Evolutionary conservation across 2,113 vertebrate genomes (phyloP), one percentile per base, ranked within the genome.

Genomic region (Lampris megalopsis): DNA sequence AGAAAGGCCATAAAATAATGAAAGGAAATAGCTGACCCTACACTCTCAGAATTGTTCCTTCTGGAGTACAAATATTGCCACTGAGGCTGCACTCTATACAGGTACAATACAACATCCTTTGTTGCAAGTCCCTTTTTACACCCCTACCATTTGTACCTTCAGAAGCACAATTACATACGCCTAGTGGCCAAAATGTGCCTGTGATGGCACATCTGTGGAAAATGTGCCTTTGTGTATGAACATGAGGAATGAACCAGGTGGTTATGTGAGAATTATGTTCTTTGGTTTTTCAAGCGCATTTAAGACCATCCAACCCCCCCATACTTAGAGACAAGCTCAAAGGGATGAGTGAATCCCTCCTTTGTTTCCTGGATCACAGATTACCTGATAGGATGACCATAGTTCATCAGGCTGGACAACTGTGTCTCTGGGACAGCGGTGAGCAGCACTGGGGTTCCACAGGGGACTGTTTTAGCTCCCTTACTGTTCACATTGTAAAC

Each of bases 251-350:
- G 13, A 54, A n/a, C 52, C 52, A 11, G 52, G 52, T 54, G 13
- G 52, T 11, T n/a, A 54, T 54, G 52, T n/a, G 9, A 54, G 52
- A n/a, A 54, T 54, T n/a, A n/a, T 54, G 52, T 54, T 54, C 52
- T 54, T 54, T 54, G 52, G n/a, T 54, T 54, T 54, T 13, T 54
- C 52, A 1, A n/a, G 4, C 9, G 48, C 52, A 54, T 54, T 54
- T n/a, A 54, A 3, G 9, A 54, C 52, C 52, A 54, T 54, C 13
- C 52, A 54, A 54, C 24, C 52, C 52, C 52, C 52, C 13, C 52
- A 54, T n/a, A 3, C 52, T 54, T 54, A 54, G 52, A 3, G 52
- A 54, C 13, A 54, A 54, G 13, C 52, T 1, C 1, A 13, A 54
- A n/a, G 52, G 52, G 13, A 54, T 54, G 4, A 13, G 52, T 4